Evolutionary conservation across 2,888 invertebrate genomes (phyloP).

Genomic region (Aphodius sticticus): DNA sequence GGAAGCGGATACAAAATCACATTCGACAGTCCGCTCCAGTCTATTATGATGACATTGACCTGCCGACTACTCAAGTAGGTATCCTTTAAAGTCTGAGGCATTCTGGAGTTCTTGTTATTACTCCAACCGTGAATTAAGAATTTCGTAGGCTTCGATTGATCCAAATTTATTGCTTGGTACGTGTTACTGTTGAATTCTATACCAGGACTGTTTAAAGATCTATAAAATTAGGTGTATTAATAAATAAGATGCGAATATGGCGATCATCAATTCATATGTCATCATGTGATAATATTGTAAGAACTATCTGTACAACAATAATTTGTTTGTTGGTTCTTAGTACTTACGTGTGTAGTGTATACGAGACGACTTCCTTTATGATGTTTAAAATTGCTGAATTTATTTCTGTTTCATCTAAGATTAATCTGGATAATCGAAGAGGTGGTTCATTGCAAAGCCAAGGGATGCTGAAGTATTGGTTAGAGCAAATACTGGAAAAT

Average conservation of each 20-base stretch:
- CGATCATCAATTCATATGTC: too few relatives aligned
- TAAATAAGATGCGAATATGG: not conserved
- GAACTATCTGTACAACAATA: too few relatives aligned
- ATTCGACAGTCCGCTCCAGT: conserved; percentile 57
- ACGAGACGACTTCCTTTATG: conserved; percentile 8
- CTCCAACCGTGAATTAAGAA: conserved; percentile 66
- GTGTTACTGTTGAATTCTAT: conserved; percentile 12
- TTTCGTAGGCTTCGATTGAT: conserved; percentile 53
- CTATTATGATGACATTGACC: conserved; percentile 63
- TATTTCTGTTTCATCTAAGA: conserved; percentile 18
- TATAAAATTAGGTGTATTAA: conserved; percentile 9
- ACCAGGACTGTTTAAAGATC: conserved; percentile 9
- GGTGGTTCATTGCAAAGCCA: conserved; percentile 17
- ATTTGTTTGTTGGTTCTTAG: not conserved
- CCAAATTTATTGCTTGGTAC: conserved; percentile 19
- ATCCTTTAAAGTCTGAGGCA: conserved; percentile 60
- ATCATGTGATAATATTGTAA: too few relatives aligned
- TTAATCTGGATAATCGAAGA: conserved; percentile 19
- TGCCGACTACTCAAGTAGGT: conserved; percentile 59
- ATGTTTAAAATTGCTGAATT: conserved; percentile 18
- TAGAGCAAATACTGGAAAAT: not conserved
- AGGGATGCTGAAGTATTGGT: conserved; percentile 7
- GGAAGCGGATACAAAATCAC: conserved; percentile 53
- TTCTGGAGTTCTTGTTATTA: conserved; percentile 58
- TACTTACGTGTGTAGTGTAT: conserved; percentile 15